phyloP scores from a whole-genome alignment of 1,140 invertebrate genomes.

The Nephila pilipes region DNA sequence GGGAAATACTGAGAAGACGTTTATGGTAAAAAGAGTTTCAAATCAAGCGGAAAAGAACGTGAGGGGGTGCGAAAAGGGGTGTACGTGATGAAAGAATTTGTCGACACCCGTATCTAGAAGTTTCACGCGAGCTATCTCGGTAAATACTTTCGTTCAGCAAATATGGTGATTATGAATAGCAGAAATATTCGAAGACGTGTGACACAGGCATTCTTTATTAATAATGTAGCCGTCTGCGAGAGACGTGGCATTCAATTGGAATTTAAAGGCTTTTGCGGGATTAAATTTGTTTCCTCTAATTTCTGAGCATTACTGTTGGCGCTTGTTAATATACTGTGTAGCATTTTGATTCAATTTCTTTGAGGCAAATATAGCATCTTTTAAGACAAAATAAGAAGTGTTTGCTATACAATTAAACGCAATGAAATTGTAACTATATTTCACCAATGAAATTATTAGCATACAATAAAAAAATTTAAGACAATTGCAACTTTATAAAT shows the following conservation, averaged over 20 bases:
- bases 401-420: no score
- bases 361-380: no score
- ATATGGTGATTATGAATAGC: not conserved
- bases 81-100: slow-evolving; percentile 17
- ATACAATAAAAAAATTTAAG: no score
- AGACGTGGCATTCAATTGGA: not conserved
- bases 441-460: no score
- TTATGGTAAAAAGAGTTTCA: slow-evolving; percentile 33
- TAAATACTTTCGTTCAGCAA: slow-evolving; percentile 9
- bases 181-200: not conserved
- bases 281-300: not conserved
- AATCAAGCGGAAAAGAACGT: slow-evolving; percentile 45
- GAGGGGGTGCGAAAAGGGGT: not conserved
- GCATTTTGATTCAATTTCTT: not conserved
- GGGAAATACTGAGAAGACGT: not conserved
- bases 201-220: not conserved
- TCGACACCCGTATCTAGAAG: slow-evolving; percentile 32
- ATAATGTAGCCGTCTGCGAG: not conserved
- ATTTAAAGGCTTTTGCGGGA: not conserved
- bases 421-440: no score
- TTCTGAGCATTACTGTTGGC: not conserved
- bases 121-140: not conserved
- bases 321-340: not conserved
- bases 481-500: no score
- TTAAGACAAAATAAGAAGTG: no score